phyloP scores from a whole-genome alignment of 2,888 invertebrate species.

The Pseudoips prasinana region DNA sequence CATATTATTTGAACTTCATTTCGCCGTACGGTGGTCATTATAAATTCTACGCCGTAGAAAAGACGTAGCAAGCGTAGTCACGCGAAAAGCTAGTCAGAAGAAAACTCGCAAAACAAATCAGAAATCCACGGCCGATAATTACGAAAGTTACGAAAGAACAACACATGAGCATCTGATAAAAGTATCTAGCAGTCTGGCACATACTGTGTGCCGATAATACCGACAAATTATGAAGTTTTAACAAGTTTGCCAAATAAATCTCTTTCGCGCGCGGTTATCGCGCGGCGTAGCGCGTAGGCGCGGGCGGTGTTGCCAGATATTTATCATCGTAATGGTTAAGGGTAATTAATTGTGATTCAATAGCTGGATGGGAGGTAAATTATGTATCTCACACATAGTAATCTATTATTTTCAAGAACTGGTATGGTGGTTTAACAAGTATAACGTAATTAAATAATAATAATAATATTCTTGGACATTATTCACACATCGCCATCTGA shows the following conservation, averaged over 20 bases:
- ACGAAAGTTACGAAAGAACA: slow-evolving; percentile 29
- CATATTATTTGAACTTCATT: too few relatives aligned
- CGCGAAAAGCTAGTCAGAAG: too few relatives aligned
- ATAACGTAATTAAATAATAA: too few relatives aligned
- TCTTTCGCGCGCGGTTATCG: slow-evolving; percentile 67
- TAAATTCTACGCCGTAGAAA: too few relatives aligned
- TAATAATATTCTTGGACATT: too few relatives aligned
- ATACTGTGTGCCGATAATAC: slow-evolving; percentile 66
- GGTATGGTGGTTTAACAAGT: too few relatives aligned
- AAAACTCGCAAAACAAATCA: slow-evolving; percentile 11
- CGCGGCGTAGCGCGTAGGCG: slow-evolving; percentile 43
- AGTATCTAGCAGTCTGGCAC: slow-evolving; percentile 42
- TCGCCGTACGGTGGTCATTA: too few relatives aligned
- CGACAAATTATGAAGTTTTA: slow-evolving; percentile 74
- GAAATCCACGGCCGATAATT: slow-evolving; percentile 9
- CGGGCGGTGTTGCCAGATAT: slow-evolving; percentile 49
- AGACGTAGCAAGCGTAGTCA: too few relatives aligned
- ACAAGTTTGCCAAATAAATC: slow-evolving; percentile 76
- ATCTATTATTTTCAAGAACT: too few relatives aligned
- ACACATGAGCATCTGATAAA: slow-evolving; percentile 41
- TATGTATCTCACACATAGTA: background rate
- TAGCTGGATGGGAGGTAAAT: slow-evolving; percentile 15
- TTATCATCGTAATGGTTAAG: slow-evolving; percentile 22
- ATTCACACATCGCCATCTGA: too few relatives aligned
- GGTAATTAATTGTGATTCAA: slow-evolving; percentile 25